Evolutionary conservation across 2,113 vertebrate species (phyloP).

Genomic region (Tetraodon nigroviridis): DNA sequence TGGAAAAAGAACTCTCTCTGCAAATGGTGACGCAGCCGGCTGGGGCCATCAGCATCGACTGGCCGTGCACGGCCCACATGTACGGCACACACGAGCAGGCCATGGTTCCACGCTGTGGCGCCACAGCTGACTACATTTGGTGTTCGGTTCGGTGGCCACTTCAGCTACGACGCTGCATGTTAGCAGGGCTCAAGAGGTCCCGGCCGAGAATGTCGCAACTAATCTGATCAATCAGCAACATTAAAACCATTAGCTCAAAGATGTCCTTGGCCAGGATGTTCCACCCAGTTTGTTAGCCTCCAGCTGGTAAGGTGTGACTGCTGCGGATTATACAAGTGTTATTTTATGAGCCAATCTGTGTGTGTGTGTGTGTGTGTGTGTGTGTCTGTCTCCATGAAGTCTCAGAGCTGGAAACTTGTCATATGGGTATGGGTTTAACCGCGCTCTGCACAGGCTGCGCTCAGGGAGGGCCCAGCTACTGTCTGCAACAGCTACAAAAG

Average conservation of each 20-base stretch:
- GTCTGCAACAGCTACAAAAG: slow-evolving; percentile 20
- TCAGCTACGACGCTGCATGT: slow-evolving; percentile 55
- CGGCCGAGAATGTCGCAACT: slow-evolving; percentile 46
- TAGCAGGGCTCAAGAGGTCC: slow-evolving; percentile 49
- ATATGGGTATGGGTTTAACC: not conserved
- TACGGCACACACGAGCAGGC: slow-evolving; percentile 29
- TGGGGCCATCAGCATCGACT: no score
- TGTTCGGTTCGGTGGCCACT: slow-evolving; percentile 34
- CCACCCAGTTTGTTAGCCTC: slow-evolving; percentile 50
- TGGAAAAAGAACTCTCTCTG: slow-evolving; percentile 10
- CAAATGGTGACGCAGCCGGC: slow-evolving; percentile 58
- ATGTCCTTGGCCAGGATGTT: slow-evolving; percentile 61
- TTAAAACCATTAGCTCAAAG: slow-evolving; percentile 64
- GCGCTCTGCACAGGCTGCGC: not conserved
- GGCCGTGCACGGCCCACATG: slow-evolving; percentile 34
- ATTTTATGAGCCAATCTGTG: slow-evolving; percentile 30
- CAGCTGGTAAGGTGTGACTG: slow-evolving; percentile 57
- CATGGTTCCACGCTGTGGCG: slow-evolving; percentile 40
- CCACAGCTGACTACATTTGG: slow-evolving; percentile 48
- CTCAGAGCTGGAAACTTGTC: no score
- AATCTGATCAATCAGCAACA: slow-evolving; percentile 52
- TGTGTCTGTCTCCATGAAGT: no score
- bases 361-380: no score
- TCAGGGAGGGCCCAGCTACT: slow-evolving; percentile 2
- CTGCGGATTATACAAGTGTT: slow-evolving; percentile 40